Percentiles rank a stretch among this genome's conserved stretches.
phyloP scores from a whole-genome alignment of 2,797 vertebrate species.

The Argentina silus region DNA sequence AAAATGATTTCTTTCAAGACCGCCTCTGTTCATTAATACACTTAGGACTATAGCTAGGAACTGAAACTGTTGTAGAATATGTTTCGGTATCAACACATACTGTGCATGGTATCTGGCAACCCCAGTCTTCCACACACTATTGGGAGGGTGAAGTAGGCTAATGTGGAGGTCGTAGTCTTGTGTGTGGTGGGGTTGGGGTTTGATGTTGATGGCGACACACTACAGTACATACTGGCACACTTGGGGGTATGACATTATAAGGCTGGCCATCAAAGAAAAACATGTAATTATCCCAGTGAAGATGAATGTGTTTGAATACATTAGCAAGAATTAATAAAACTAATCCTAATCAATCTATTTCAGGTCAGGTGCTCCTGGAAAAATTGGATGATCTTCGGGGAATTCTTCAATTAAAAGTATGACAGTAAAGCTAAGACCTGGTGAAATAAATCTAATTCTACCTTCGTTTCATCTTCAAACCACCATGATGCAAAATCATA shows the following conservation, averaged over 20 bases:
- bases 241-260: conserved; percentile 55
- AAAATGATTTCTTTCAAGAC: conserved; percentile 60
- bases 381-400: conserved; percentile 60
- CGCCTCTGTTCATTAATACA: conserved; percentile 54
- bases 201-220: conserved; percentile 32
- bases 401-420: conserved; percentile 75
- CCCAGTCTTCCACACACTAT: too few relatives aligned
- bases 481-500: conserved; percentile 19
- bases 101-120: too few relatives aligned
- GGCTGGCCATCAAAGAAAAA: conserved; percentile 63
- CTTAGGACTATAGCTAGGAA: conserved; percentile 51
- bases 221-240: conserved; percentile 32
- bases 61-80: conserved; percentile 21
- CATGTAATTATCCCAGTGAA: conserved; percentile 63
- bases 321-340: conserved; percentile 42
- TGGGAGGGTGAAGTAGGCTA: conserved; percentile 45
- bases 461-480: conserved; percentile 68
- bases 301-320: conserved; percentile 66
- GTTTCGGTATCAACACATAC: too few relatives aligned
- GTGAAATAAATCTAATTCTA: conserved; percentile 61
- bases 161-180: conserved; percentile 15
- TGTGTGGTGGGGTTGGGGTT: too few relatives aligned
- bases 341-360: conserved; percentile 64
- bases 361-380: conserved; percentile 57
- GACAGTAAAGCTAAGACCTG: conserved; percentile 64